Evolutionary conservation across 2,797 vertebrate genomes (phyloP), one percentile per base, ranked within the genome.

Genomic region (Oophaga sylvatica): DNA sequence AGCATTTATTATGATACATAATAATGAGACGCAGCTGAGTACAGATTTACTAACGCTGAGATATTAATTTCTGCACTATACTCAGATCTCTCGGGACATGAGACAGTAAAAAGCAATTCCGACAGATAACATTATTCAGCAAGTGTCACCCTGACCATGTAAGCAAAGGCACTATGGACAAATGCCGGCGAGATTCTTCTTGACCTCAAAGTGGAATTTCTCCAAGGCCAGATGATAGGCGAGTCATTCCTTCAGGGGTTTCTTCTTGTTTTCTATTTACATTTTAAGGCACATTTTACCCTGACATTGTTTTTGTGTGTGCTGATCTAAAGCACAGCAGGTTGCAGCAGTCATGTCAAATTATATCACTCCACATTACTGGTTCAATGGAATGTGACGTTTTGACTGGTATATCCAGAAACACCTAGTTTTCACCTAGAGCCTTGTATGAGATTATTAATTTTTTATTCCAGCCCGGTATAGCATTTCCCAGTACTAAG

Each of bases 351-450:
- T 87, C 86, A 81, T 77, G 86, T 82, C 86, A 87, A 7, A 82
- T 87, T 87, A 87, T 57, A 77, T 87, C 70, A 87, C 60, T 87
- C 86, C 68, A 77, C 41, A 83, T 87, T 87, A 83, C 80, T 77
- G 35, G 45, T 48, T 87, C 35, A 87, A 87, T 83, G 45, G 57
- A 87, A 82, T 83, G 68, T 87, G 86, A 83, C 59, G 13, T 73
- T 67, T 87, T 87, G 80, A 87, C 86, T 82, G 80, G 35, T 87
- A 82, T 83, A 87, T 87, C 86, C 19, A 87, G 68, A 87, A 87
- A 87, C 86, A 87, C 86, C 80, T 87, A 35, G 80, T 77, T 67
- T 87, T 83, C 67, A 57, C 80, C 71, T 57, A 77, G 80, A 75
- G 41, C 45, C 57, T 82, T 53, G 68, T 77, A 81, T 76, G 85